Base-by-base conservation (phyloP, 2,888 invertebrate species). In the Melolontha melolontha region DNA sequence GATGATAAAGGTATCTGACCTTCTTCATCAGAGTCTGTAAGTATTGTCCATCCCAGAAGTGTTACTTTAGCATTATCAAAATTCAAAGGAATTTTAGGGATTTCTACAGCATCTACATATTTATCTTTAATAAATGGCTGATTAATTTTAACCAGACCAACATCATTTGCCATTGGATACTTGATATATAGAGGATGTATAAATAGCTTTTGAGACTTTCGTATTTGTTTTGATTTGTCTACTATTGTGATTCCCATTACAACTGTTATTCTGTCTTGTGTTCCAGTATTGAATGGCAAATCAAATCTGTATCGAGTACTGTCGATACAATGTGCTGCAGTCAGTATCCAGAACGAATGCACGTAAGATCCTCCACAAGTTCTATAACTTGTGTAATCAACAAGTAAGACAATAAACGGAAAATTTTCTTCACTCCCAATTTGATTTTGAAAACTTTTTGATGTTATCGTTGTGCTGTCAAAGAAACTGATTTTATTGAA, bases 301-400 rank as follows among this genome's bases (percentile, higher is more conserved):
- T 47, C 6, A 50, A 27, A 11, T 11, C 27, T 27, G 4, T 27
- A 50, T 11, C 50, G 17, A n/a, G 50, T 29, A 11, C 50, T 50
- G 22, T 50, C 50, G 1, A 27, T n/a, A 12, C 50, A 50, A 27
- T 50, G 50, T 22, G 50, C 50, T 10, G 50, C 50, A 22, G 50
- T 50, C 29, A 50, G 6, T n/a, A 50, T 22, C 50, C 50, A 50
- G 12, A 50, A n/a, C 1, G 22, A 1, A 22, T 27, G 22, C 6
- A 50, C 22, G 12, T 27, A 50, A 5, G 50, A 29, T 50, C 50
- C 50, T 11, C 50, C 50, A 11, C 50, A 50, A 22, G 50, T 50
- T 5, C 27, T 22, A 27, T 22, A 22, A 50, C 12, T 11, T 50
- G 11, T 22, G 2, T 5, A 12, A 11, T 50, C 50, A 6, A n/a